Percentiles rank a stretch among this genome's conserved stretches.
phyloP scores from a whole-genome alignment of 2,113 vertebrate species.

The Serilophus lunatus region DNA sequence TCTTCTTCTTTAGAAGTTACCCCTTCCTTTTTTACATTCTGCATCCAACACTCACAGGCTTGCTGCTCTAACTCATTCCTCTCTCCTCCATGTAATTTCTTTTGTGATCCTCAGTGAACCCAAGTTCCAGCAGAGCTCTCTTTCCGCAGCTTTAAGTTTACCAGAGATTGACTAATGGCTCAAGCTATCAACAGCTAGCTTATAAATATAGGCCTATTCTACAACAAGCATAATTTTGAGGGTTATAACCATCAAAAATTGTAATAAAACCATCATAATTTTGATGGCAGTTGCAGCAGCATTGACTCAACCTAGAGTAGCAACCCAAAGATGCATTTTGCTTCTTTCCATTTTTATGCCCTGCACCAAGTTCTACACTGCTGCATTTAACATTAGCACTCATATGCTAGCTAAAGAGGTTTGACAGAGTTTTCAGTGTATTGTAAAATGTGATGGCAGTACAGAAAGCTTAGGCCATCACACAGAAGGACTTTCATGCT shows the following conservation, averaged over 20 bases:
- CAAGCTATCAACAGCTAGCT: neutral
- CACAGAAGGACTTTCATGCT: neutral
- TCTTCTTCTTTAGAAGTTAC: neutral
- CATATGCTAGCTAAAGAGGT: neutral
- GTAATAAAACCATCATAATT: no score
- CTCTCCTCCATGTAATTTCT: neutral
- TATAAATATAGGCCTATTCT: neutral
- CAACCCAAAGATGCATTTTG: neutral
- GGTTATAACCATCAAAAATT: no score
- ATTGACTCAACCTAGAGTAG: neutral
- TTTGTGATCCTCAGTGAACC: neutral
- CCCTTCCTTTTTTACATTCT: neutral
- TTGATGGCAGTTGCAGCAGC: neutral
- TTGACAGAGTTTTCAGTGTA: neutral
- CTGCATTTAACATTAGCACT: neutral
- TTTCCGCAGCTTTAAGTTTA: neutral
- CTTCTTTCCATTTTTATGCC: neutral
- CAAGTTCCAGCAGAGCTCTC: neutral
- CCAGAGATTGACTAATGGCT: neutral
- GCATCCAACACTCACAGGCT: neutral
- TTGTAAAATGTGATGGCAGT: neutral
- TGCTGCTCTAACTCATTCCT: neutral
- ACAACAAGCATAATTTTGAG: neutral
- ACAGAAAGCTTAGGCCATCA: neutral
- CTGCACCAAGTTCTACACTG: neutral